Conservation (phyloP, 1,140 invertebrate species). For the Drusus annulatus region DNA sequence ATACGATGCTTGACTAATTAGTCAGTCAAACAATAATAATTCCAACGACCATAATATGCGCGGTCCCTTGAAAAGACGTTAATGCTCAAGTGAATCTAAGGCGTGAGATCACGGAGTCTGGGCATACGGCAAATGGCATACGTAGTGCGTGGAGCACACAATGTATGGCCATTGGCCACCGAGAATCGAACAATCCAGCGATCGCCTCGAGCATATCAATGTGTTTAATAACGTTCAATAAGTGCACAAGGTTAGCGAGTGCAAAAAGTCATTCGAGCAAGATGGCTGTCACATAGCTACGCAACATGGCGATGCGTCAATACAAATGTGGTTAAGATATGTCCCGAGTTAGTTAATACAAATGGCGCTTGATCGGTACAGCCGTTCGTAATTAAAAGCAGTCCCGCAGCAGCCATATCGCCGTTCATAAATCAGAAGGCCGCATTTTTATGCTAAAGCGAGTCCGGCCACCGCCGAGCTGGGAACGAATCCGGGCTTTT, state of each 20-base stretch:
- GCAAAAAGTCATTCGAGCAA: slow-evolving; percentile 12
- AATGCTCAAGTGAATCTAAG: not conserved
- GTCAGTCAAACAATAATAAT: not conserved
- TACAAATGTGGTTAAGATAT: slow-evolving; percentile 39
- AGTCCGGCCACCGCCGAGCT: slow-evolving; percentile 40
- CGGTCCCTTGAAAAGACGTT: slow-evolving; percentile 11
- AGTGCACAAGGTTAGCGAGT: slow-evolving; percentile 39
- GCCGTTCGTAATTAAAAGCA: slow-evolving; percentile 52
- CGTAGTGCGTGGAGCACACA: too few species aligned
- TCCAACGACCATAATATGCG: not conserved
- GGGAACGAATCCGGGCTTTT: slow-evolving; percentile 2
- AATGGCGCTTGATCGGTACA: slow-evolving; percentile 35
- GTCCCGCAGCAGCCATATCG: slow-evolving; percentile 4
- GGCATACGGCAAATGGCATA: not conserved
- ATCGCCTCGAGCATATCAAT: slow-evolving; percentile 38
- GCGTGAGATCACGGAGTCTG: slow-evolving; percentile 10
- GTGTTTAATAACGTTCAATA: slow-evolving; percentile 32
- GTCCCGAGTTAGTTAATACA: slow-evolving; percentile 32
- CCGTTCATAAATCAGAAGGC: slow-evolving; percentile 52
- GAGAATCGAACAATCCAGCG: slow-evolving; percentile 13
- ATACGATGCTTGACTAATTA: too few species aligned
- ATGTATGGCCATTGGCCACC: too few species aligned
- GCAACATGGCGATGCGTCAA: slow-evolving; percentile 33
- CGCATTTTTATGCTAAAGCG: slow-evolving; percentile 55
- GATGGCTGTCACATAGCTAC: slow-evolving; percentile 36